A percentile compares a stretch with the other conserved stretches of the same genome.
Conservation (phyloP, 2,888 invertebrate species). For the Lapara coniferarum region DNA sequence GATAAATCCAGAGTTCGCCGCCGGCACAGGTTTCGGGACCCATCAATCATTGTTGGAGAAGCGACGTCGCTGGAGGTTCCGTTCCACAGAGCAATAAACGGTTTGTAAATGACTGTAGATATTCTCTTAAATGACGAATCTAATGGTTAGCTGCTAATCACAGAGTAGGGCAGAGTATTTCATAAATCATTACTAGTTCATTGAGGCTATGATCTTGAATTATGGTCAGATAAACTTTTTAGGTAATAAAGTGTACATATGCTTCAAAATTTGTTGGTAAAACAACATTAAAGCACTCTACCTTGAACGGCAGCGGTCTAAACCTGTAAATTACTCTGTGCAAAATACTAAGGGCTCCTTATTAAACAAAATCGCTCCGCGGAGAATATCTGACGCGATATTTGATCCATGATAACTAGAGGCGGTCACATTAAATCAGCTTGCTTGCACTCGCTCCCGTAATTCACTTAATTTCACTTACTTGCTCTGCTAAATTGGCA, state of each 20-base stretch:
- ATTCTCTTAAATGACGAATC: conserved; percentile 5
- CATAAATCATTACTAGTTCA: background rate
- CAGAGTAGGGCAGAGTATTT: conserved; percentile 1
- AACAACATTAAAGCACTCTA: too few species aligned
- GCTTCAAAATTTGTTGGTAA: too few species aligned
- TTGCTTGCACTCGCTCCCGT: conserved; percentile 61
- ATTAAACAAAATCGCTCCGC: conserved; percentile 68
- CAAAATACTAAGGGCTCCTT: conserved; percentile 63
- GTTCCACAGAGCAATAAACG: conserved; percentile 42
- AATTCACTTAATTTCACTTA: conserved; percentile 78
- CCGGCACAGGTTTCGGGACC: conserved; percentile 77
- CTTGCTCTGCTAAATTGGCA: conserved; percentile 57
- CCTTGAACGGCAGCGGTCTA: too few species aligned
- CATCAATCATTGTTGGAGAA: conserved; percentile 74
- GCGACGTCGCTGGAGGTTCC: conserved; percentile 67
- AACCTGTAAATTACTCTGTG: conserved; percentile 52
- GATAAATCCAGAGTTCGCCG: conserved; percentile 78
- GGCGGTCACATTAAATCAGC: conserved; percentile 70
- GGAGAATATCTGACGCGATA: conserved; percentile 60
- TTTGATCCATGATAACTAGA: conserved; percentile 80
- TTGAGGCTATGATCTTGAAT: conserved; percentile 17
- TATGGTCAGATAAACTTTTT: background rate
- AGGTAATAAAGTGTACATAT: too few species aligned
- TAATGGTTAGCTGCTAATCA: conserved; percentile 20
- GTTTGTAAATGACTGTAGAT: conserved; percentile 19